Evolutionary conservation across 2,797 vertebrate genomes (phyloP).

Genomic region (Mormyrops attenuatus): DNA sequence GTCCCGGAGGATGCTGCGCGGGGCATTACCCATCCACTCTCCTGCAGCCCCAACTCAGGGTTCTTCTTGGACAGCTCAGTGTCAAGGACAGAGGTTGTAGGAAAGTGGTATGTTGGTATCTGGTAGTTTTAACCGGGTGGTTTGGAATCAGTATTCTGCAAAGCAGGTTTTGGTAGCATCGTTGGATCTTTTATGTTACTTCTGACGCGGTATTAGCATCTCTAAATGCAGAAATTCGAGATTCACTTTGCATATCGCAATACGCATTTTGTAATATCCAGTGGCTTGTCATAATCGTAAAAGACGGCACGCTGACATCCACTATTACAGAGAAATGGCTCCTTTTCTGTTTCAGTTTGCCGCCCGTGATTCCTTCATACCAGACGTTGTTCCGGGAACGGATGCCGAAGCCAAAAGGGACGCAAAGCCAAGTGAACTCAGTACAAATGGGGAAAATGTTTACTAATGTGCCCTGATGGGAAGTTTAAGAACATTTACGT

Average conservation of each 20-base stretch:
- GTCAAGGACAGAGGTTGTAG: not conserved
- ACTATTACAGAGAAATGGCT: not conserved
- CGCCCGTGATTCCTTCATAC: not conserved
- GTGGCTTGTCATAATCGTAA: not conserved
- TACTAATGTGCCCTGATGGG: not conserved
- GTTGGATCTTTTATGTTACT: not conserved
- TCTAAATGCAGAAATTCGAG: not conserved
- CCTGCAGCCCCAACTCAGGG: constrained; percentile 14
- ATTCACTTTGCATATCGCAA: not conserved
- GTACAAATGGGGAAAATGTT: constrained; percentile 13
- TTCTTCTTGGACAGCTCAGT: constrained; percentile 10
- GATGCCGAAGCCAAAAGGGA: not conserved
- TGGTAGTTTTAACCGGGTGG: not conserved
- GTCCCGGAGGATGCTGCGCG: not conserved
- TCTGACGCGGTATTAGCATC: not conserved
- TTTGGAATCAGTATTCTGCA: not conserved
- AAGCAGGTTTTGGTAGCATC: not conserved
- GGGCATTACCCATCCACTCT: not conserved
- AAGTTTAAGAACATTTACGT: not conserved
- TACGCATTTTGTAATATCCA: not conserved
- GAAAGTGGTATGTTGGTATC: not conserved
- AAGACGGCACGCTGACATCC: not conserved
- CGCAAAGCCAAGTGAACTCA: not conserved
- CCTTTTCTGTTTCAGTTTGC: not conserved
- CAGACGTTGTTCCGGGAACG: not conserved